These are phyloP conservation scores for Acronicta psi DNA, from an alignment of 2,888 invertebrate species.

Conservation along the genomic window DNA sequence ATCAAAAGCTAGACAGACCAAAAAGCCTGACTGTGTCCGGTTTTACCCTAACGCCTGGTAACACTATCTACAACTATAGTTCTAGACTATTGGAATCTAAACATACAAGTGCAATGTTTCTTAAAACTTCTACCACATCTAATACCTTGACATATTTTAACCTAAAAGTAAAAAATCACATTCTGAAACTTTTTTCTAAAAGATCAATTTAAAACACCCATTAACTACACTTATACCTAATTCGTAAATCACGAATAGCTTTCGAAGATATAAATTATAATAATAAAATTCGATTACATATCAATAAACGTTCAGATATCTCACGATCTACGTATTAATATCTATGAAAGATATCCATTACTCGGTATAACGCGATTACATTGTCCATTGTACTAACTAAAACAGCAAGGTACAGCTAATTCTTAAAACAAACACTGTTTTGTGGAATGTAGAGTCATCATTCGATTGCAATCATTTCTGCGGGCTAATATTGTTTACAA, in stretches of 20 bases:
- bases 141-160: conserved; percentile 1
- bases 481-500: conserved; percentile 7
- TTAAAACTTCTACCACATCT: neutral
- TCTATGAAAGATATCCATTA: conserved; percentile 56
- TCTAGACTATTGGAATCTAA: too few species aligned
- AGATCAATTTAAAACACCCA: conserved; percentile 33
- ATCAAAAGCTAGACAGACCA: too few species aligned
- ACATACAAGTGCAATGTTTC: too few species aligned
- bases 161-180: conserved; percentile 27
- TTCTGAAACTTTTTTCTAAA: conserved; percentile 29
- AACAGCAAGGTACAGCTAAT: conserved; percentile 35
- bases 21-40: too few species aligned
- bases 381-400: conserved; percentile 29
- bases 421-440: conserved; percentile 34
- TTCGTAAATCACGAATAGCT: conserved; percentile 65
- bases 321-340: conserved; percentile 57
- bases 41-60: too few species aligned
- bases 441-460: conserved; percentile 31
- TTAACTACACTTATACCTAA: conserved; percentile 53
- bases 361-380: conserved; percentile 45
- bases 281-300: conserved; percentile 71
- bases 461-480: conserved; percentile 42
- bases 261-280: conserved; percentile 67
- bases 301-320: conserved; percentile 63
- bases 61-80: too few species aligned